Conservation (phyloP, 2,888 invertebrate genomes). For the Allophyes oxyacanthae region DNA sequence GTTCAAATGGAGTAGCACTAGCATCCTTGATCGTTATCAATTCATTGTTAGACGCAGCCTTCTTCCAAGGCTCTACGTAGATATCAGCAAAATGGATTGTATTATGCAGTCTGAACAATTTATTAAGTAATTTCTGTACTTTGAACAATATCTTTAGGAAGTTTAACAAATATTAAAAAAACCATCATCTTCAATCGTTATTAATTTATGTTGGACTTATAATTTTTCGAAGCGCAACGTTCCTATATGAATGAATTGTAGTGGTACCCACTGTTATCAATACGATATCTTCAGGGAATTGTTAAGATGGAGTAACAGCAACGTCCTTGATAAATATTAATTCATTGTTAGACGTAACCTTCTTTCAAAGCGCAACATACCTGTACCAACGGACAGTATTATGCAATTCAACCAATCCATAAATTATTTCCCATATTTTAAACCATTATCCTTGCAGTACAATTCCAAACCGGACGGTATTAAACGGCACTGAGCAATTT, state of each 20-base stretch:
- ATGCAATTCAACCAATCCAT: conserved; percentile 40
- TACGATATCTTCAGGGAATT: too few relatives aligned
- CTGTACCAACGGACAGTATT: conserved; percentile 28
- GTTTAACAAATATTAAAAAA: too few relatives aligned
- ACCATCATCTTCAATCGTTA: too few relatives aligned
- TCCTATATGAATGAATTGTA: too few relatives aligned
- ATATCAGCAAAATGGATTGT: conserved; percentile 28
- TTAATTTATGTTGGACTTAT: too few relatives aligned
- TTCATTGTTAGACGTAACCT: conserved; percentile 41
- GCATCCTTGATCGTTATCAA: conserved; percentile 34
- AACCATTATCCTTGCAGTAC: conserved; percentile 37
- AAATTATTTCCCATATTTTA: conserved; percentile 39
- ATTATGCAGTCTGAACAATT: conserved; percentile 4
- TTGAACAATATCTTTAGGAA: too few relatives aligned
- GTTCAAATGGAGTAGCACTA: conserved; percentile 30
- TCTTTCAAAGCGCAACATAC: conserved; percentile 12
- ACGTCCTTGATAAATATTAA: conserved; percentile 34
- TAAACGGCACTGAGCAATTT: conserved; percentile 39
- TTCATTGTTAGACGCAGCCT: conserved; percentile 34
- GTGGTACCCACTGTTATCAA: too few relatives aligned
- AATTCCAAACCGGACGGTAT: conserved; percentile 38
- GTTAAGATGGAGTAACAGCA: conserved; percentile 13
- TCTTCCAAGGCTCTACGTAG: conserved; percentile 21
- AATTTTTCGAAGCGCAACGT: too few relatives aligned
- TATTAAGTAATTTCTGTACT: not conserved